Evolutionary conservation across 2,888 invertebrate genomes (phyloP).

Genomic region (Prosapia bicincta): DNA sequence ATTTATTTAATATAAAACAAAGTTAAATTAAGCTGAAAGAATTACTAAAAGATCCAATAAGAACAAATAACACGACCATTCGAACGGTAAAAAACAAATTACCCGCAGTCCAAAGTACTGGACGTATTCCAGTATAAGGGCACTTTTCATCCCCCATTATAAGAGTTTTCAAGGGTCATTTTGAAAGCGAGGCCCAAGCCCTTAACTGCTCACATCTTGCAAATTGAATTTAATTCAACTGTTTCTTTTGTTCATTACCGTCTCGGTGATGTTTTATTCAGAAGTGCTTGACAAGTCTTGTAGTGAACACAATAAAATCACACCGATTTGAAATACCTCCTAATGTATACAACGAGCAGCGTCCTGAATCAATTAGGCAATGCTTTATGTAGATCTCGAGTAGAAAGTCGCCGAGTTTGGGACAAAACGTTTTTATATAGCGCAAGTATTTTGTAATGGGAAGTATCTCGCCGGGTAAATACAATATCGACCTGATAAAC

Average conservation of each 20-base stretch:
- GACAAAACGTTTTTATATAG: background rate
- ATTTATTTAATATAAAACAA: no score
- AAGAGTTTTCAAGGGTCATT: background rate
- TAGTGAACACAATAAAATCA: slow-evolving; percentile 10
- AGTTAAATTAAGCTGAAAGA: no score
- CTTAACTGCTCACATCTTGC: background rate
- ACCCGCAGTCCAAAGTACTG: background rate
- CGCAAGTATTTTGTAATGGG: no score
- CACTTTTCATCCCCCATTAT: background rate
- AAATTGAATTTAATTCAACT: slow-evolving; percentile 18
- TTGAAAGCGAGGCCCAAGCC: background rate
- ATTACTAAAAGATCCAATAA: no score
- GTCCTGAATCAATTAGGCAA: background rate
- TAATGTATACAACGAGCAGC: background rate
- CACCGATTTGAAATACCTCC: background rate
- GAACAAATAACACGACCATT: background rate
- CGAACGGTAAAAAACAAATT: background rate
- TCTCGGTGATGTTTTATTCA: slow-evolving; percentile 23
- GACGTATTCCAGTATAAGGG: background rate
- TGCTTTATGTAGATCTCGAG: background rate
- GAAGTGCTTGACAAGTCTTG: slow-evolving; percentile 15
- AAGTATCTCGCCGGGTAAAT: background rate
- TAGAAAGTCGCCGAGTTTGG: background rate
- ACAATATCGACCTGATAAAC: no score
- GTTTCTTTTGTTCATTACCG: slow-evolving; percentile 9